A percentile compares a stretch with the other conserved stretches of the same genome.
phyloP scores from a whole-genome alignment of 2,888 invertebrate genomes.

The Listrodromus nycthemerus region DNA sequence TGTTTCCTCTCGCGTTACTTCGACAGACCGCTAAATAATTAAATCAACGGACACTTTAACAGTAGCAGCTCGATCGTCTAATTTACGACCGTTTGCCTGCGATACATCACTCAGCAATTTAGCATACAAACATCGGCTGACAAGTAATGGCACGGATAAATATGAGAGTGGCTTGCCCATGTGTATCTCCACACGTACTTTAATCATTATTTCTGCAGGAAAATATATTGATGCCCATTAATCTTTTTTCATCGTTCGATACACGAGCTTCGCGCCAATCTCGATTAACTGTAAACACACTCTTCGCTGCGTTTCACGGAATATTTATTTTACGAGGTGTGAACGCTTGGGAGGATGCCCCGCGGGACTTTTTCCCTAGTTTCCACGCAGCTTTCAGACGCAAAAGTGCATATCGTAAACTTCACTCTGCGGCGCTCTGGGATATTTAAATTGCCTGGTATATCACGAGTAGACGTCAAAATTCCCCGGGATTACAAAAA shows the following conservation, averaged over 20 bases:
- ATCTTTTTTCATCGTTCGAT: slow-evolving; percentile 28
- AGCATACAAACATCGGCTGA: background rate
- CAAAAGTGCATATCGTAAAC: slow-evolving; percentile 15
- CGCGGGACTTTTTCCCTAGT: slow-evolving; percentile 43
- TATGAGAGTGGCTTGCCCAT: background rate
- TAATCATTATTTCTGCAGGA: slow-evolving; percentile 23
- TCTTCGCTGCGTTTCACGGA: slow-evolving; percentile 23
- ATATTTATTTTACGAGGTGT: slow-evolving; percentile 60
- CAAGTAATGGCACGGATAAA: slow-evolving; percentile 16
- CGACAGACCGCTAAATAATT: background rate
- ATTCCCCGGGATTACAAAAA: background rate
- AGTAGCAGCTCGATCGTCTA: background rate
- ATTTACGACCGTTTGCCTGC: slow-evolving; percentile 20
- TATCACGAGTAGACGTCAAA: background rate
- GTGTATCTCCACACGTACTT: background rate
- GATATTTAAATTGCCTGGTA: background rate
- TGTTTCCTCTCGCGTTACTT: background rate
- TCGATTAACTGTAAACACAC: background rate
- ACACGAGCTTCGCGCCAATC: slow-evolving; percentile 19
- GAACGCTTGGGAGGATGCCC: slow-evolving; percentile 52
- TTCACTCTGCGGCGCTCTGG: background rate
- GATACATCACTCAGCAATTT: slow-evolving; percentile 19
- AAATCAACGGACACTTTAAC: slow-evolving; percentile 17
- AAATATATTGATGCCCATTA: slow-evolving; percentile 31
- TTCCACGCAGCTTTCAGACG: background rate